These are phyloP conservation scores for Solenodon paradoxus DNA, from an alignment of 2,113 vertebrate species.

Conservation along the genomic window DNA sequence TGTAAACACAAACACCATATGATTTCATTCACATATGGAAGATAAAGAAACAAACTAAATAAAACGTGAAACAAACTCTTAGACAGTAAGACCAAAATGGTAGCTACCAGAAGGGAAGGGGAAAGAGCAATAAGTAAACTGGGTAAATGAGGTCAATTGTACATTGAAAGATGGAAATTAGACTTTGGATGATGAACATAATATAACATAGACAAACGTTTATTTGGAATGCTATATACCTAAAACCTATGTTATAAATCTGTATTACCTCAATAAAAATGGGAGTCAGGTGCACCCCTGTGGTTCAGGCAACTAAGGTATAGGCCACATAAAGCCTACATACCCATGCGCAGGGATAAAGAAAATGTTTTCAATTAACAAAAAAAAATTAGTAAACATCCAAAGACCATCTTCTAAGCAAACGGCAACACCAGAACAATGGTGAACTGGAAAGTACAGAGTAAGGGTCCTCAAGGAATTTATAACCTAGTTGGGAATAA, in stretches of 20 bases:
- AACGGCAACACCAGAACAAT: neutral
- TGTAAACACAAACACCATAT: neutral
- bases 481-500: neutral
- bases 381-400: neutral
- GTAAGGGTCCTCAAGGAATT: neutral
- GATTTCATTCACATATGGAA: neutral
- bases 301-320: too few relatives aligned
- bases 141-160: neutral
- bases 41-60: neutral
- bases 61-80: neutral
- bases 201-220: neutral
- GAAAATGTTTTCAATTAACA: too few relatives aligned
- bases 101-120: neutral
- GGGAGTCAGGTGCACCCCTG: too few relatives aligned
- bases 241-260: neutral
- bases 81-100: neutral
- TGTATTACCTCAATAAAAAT: neutral
- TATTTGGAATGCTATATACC: neutral
- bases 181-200: neutral
- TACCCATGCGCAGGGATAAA: too few relatives aligned
- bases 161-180: neutral
- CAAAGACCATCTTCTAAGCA: neutral
- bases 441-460: neutral
- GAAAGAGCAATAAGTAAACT: neutral
- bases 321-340: too few relatives aligned